Evolutionary conservation across 2,113 vertebrate genomes (phyloP).

Genomic region (Danio rerio): GRCz12tu NC_133184.1:24736501-24737000

Average conservation of each 20-base stretch:
- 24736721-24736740: neutral
- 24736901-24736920: too few relatives aligned
- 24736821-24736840: neutral
- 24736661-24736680: neutral
- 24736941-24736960: too few relatives aligned
- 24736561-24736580: neutral
- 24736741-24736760: too few relatives aligned
- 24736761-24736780: conserved; percentile 4
- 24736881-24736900: neutral
- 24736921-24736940: too few relatives aligned
- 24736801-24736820: neutral
- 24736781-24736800: neutral
- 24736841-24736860: neutral
- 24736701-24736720: neutral
- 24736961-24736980: too few relatives aligned
- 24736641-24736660: neutral
- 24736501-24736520: neutral
- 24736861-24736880: neutral
- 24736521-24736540: neutral
- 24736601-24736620: neutral
- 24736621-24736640: too few relatives aligned
- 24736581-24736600: neutral
- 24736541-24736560: neutral
- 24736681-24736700: neutral
- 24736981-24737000: too few relatives aligned